These are phyloP conservation scores for Florisuga fusca DNA, from an alignment of 2,797 vertebrate species.

Conservation along the genomic window DNA sequence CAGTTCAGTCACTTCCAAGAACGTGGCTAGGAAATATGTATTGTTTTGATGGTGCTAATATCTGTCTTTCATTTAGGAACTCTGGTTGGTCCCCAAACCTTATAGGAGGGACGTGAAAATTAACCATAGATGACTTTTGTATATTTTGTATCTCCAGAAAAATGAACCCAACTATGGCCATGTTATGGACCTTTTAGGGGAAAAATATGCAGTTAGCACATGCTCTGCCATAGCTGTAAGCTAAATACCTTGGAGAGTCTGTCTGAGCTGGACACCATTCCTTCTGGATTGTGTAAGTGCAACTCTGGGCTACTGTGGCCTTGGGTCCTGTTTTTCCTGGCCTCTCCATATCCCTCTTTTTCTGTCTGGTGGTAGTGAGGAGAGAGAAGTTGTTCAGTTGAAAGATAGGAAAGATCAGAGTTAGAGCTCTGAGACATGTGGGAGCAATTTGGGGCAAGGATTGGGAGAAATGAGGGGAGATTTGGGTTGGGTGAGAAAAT, in stretches of 20 bases:
- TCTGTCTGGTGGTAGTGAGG: background rate
- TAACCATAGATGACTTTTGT: background rate
- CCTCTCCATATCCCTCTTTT: background rate
- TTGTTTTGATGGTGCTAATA: constrained; percentile 37
- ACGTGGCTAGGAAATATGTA: constrained; percentile 25
- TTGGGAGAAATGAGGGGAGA: background rate
- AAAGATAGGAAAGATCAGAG: background rate
- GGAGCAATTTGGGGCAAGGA: background rate
- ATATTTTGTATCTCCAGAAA: background rate
- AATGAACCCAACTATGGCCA: background rate
- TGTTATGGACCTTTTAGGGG: background rate
- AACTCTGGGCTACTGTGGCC: background rate
- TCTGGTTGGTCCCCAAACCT: background rate
- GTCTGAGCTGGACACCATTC: background rate
- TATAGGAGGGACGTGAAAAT: background rate
- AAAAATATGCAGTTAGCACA: background rate
- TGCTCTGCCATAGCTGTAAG: background rate
- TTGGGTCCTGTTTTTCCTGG: background rate
- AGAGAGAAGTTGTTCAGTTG: background rate
- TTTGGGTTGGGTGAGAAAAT: background rate
- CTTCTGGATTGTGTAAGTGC: background rate
- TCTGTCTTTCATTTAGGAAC: constrained; percentile 38
- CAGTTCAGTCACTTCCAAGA: constrained; percentile 23
- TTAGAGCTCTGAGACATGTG: fast-evolving
- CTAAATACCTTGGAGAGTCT: constrained; percentile 19